Evolutionary conservation across 2,113 vertebrate genomes (phyloP).

Genomic region (Chionodraco myersi): DNA sequence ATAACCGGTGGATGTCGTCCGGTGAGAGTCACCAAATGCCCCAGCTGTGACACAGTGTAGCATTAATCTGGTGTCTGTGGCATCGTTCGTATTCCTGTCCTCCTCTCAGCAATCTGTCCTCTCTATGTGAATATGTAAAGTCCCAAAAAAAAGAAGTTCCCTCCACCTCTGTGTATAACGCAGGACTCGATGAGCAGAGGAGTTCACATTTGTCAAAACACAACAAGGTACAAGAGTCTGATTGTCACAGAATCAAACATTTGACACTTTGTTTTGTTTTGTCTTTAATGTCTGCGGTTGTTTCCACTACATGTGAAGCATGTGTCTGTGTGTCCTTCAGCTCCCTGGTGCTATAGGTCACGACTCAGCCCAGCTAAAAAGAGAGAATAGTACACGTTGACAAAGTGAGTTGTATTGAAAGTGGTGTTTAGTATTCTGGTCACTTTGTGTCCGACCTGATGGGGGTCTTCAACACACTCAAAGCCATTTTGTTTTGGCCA

Average conservation of each 20-base stretch:
- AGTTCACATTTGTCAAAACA: slow-evolving; percentile 14
- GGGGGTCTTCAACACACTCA: slow-evolving; percentile 70
- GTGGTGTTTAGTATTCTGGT: slow-evolving; percentile 75
- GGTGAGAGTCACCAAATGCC: slow-evolving; percentile 10
- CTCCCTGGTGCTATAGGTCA: not conserved
- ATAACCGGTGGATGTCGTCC: not conserved
- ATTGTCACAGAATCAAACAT: slow-evolving; percentile 29
- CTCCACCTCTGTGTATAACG: slow-evolving; percentile 37
- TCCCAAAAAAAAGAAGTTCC: slow-evolving; percentile 48
- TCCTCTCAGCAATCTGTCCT: slow-evolving; percentile 30
- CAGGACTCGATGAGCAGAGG: slow-evolving; percentile 14
- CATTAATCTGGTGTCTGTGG: slow-evolving; percentile 53
- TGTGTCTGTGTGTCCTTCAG: slow-evolving; percentile 15
- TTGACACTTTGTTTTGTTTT: slow-evolving; percentile 5
- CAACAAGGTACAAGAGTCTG: slow-evolving; percentile 23
- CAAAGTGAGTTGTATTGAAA: slow-evolving; percentile 49
- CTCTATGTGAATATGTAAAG: slow-evolving; percentile 38
- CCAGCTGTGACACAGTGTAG: slow-evolving; percentile 55
- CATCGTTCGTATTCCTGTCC: slow-evolving; percentile 44
- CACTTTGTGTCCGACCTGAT: slow-evolving; percentile 63
- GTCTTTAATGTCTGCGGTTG: not conserved
- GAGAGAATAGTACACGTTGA: slow-evolving; percentile 21
- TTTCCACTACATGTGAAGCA: slow-evolving; percentile 33
- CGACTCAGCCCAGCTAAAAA: slow-evolving; percentile 4
- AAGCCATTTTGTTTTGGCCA: slow-evolving; percentile 73